Evolutionary conservation across 2,888 invertebrate genomes (phyloP), one percentile per base, ranked within the genome.

Genomic region (Frankliniella intonsa): DNA sequence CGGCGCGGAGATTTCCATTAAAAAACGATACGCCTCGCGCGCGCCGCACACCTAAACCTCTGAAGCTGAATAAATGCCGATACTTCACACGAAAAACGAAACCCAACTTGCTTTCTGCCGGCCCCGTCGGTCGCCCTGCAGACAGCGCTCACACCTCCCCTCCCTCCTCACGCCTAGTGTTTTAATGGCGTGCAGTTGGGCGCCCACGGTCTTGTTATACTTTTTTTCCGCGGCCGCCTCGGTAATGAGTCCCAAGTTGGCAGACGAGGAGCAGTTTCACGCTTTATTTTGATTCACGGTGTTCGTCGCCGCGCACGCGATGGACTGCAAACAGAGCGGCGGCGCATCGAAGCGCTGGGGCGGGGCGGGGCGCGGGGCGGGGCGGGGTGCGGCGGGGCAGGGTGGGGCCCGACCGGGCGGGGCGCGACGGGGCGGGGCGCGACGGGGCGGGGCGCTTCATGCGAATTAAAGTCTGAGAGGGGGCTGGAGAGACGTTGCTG

Each of bases 231-330:
- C 22, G 22, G 22, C 12, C 22, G 69, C 25, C 22, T 25, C 69
- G 22, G 25, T 76, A 76, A 76, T 76, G 25, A 76, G 69, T 76
- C 11, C 69, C 22, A 76, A 76, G 22, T 76, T 76, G 22, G 10
- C 69, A 17, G 14, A 14, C 22, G 25, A 25, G 22, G 22, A 25
- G 69, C 69, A 76, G 69, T 76, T 76, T 76, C 69, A 76, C 69
- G 69, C 69, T 76, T 38, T 76, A 25, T 76, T 76, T 76, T 76
- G 69, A 76, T 76, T 76, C 69, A 76, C 69, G 25, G 69, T 5
- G 69, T 12, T 10, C 25, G 19, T 62, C 14, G 62, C 19, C 10
- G 22, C 25, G 69, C 69, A 22, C 69, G 25, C 69, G 69, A 69
- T 62, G 62, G 62, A 62, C 62, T 62, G 62, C 62, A 62, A 38